phyloP scores from a whole-genome alignment of 2,113 vertebrate genomes.

The Nycticryphes semicollaris region DNA sequence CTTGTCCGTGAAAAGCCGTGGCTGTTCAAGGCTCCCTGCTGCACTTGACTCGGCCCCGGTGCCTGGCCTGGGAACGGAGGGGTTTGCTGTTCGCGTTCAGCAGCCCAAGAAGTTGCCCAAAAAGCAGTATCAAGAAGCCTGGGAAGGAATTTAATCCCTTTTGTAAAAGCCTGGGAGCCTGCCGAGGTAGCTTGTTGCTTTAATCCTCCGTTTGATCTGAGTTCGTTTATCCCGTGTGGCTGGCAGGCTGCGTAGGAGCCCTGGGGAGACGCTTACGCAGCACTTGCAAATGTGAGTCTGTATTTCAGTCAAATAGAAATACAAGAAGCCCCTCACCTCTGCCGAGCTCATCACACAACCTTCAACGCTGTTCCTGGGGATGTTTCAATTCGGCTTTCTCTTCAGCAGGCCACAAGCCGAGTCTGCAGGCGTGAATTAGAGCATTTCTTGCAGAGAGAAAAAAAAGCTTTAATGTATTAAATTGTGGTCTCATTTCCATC shows the following conservation, averaged over 20 bases:
- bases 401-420: not conserved
- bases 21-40: not conserved
- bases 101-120: not conserved
- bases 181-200: not conserved
- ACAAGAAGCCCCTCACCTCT: too few species aligned
- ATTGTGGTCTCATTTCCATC: not conserved
- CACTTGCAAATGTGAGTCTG: rapidly evolving
- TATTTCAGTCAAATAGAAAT: rapidly evolving
- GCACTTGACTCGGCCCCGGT: rapidly evolving
- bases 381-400: rapidly evolving
- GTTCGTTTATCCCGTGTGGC: not conserved
- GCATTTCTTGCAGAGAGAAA: not conserved
- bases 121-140: rapidly evolving
- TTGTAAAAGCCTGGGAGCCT: not conserved
- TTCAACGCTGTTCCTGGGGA: rapidly evolving
- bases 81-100: not conserved
- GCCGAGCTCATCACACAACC: not conserved
- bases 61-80: rapidly evolving
- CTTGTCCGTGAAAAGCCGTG: not conserved
- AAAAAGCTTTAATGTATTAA: not conserved
- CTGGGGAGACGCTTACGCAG: not conserved
- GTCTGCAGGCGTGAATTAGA: not conserved
- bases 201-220: not conserved
- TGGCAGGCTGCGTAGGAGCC: not conserved
- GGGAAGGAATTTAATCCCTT: not conserved